phyloP scores from a whole-genome alignment of 2,888 invertebrate species.

The Amitus sp. region DNA sequence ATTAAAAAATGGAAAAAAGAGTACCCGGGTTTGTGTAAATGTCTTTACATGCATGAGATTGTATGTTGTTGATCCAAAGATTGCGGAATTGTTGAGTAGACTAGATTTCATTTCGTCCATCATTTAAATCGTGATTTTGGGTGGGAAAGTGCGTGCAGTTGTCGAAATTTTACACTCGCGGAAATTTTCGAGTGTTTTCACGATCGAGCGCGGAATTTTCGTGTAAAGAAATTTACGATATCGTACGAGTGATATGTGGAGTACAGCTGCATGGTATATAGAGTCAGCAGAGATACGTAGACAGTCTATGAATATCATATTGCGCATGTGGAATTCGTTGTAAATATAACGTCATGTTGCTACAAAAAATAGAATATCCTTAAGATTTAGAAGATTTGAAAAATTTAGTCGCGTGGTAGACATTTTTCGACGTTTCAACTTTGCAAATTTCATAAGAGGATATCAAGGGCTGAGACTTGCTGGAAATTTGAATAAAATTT shows the following conservation, averaged over 20 bases:
- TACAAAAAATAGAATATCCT: too few relatives aligned
- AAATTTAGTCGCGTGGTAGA: too few relatives aligned
- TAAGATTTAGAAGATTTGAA: too few relatives aligned
- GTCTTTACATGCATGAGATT: too few relatives aligned
- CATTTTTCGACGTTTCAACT: too few relatives aligned
- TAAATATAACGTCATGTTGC: too few relatives aligned
- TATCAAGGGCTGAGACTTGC: too few relatives aligned
- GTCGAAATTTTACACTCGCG: conserved; percentile 10
- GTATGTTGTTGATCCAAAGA: too few relatives aligned
- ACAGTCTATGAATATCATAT: conserved; percentile 55
- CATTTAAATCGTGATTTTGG: conserved; percentile 14
- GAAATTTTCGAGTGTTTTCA: neutral
- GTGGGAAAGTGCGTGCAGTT: conserved; percentile 31
- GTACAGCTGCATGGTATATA: conserved; percentile 45
- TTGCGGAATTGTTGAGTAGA: conserved; percentile 23
- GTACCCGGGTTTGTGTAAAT: too few relatives aligned
- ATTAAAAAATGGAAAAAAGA: too few relatives aligned
- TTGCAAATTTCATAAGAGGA: too few relatives aligned
- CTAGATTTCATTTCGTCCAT: conserved; percentile 15
- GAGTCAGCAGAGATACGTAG: conserved; percentile 61
- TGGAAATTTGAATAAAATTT: too few relatives aligned
- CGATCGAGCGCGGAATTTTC: neutral
- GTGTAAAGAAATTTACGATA: conserved; percentile 7
- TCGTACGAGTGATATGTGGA: conserved; percentile 26
- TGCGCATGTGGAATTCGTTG: conserved; percentile 14